Evolutionary conservation across 2,113 vertebrate species (phyloP).

Genomic region (Cacatua alba): DNA sequence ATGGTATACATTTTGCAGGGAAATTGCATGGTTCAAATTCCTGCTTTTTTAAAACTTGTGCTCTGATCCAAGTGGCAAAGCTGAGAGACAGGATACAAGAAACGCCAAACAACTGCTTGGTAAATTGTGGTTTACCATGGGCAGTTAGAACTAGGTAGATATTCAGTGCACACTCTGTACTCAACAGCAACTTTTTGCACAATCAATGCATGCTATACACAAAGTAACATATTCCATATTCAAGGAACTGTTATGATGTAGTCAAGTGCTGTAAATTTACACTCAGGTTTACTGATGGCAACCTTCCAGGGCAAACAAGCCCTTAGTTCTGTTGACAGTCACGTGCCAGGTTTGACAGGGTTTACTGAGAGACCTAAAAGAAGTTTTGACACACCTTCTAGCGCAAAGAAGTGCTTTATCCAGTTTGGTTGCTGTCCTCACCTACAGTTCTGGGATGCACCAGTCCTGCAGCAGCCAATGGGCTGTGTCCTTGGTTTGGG

Average conservation of each 20-base stretch:
- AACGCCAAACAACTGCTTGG: not conserved
- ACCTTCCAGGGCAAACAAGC: not conserved
- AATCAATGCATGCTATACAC: accelerated
- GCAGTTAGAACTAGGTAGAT: not conserved
- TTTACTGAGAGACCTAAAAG: not conserved
- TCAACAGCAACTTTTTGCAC: not conserved
- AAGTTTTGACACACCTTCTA: not conserved
- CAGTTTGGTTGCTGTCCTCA: not conserved
- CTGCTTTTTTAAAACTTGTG: not conserved
- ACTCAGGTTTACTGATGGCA: not conserved
- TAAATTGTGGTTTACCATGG: not conserved
- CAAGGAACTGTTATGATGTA: not conserved
- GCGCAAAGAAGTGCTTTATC: not conserved
- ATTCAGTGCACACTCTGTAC: not conserved
- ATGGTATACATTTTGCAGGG: not conserved
- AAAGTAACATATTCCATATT: not conserved
- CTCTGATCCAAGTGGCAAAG: not conserved
- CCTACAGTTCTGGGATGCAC: not conserved
- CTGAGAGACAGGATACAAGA: not conserved
- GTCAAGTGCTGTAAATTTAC: not conserved
- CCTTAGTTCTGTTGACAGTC: not conserved
- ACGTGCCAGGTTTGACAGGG: not conserved
- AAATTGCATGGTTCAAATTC: not conserved
- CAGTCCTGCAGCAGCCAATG: not conserved
- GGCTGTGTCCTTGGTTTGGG: not conserved